phyloP scores from a whole-genome alignment of 2,797 vertebrate genomes.

The Myotis daubentonii region DNA sequence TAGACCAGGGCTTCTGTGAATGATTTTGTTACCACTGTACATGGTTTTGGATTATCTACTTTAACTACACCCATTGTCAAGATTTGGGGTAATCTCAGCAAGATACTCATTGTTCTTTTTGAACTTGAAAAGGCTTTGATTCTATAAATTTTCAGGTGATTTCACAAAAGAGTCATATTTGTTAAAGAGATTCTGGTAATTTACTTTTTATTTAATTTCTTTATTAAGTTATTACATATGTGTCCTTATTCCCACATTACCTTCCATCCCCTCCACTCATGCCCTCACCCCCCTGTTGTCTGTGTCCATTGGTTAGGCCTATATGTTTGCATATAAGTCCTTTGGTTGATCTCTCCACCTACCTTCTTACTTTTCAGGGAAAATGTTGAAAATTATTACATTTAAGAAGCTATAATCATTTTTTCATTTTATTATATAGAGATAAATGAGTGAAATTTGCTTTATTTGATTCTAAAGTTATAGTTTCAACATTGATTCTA shows the following conservation, averaged over 20 bases:
- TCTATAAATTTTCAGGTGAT: neutral
- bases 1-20: neutral
- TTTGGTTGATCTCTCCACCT: too few species aligned
- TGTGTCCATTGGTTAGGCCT: too few species aligned
- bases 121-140: slow-evolving; percentile 1
- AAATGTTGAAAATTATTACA: slow-evolving; percentile 42
- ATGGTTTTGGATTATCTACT: neutral
- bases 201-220: neutral
- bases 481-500: neutral
- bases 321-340: too few species aligned
- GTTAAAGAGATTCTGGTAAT: slow-evolving; percentile 17
- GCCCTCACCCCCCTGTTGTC: too few species aligned
- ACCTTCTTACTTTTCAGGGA: neutral
- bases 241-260: too few species aligned
- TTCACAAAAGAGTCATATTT: slow-evolving; percentile 48
- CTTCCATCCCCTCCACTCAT: too few species aligned
- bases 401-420: neutral
- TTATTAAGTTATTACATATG: too few species aligned
- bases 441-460: neutral
- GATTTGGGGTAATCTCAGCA: neutral
- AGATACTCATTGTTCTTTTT: neutral
- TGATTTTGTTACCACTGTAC: neutral
- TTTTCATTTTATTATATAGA: slow-evolving; percentile 14
- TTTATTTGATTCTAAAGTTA: slow-evolving; percentile 16
- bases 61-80: neutral